phyloP scores from a whole-genome alignment of 2,113 vertebrate genomes.

The Sorex fumeus region DNA sequence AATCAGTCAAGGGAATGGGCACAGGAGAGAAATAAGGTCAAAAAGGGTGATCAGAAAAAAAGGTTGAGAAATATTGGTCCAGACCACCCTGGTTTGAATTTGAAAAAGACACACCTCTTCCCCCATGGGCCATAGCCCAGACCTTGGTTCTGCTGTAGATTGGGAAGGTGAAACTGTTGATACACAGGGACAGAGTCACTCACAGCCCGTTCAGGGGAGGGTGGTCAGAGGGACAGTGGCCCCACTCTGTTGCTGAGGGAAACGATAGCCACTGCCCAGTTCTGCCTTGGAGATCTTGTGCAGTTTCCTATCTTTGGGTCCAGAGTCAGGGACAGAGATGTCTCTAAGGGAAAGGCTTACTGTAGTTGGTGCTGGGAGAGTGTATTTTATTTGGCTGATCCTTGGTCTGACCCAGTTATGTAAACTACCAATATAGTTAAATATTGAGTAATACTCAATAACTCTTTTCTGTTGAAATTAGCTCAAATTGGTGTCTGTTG shows the following conservation, averaged over 20 bases:
- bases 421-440: background rate
- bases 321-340: background rate
- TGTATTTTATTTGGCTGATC: background rate
- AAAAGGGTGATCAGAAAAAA: too few species aligned
- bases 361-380: background rate
- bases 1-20: too few species aligned
- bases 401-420: background rate
- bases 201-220: background rate
- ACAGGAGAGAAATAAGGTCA: too few species aligned
- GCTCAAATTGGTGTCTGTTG: background rate
- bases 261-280: background rate
- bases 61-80: too few species aligned
- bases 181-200: background rate
- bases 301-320: too few species aligned
- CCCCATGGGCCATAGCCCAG: background rate
- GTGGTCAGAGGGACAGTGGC: background rate
- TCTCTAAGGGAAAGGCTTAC: background rate
- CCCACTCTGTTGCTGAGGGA: background rate
- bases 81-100: too few species aligned
- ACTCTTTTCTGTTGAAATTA: background rate
- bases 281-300: background rate
- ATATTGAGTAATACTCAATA: background rate
- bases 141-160: background rate
- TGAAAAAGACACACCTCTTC: too few species aligned
- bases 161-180: background rate